Conservation (phyloP, 2,797 vertebrate species). For the Huso huso region DNA sequence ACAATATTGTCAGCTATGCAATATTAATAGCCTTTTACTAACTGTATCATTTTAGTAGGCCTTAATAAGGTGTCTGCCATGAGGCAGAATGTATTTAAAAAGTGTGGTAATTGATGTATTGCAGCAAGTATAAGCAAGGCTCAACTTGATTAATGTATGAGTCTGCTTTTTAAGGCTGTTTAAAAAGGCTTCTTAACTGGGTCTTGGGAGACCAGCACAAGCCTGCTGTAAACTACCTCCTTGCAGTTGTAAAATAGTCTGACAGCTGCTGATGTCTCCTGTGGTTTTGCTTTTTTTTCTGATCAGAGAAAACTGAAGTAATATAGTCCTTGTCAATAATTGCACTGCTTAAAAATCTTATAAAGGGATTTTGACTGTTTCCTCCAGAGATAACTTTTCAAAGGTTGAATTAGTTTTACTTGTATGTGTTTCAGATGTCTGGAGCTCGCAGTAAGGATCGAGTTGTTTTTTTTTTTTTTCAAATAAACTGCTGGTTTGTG, state of each 20-base stretch:
- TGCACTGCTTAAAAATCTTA: slow-evolving; percentile 70
- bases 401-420: slow-evolving; percentile 72
- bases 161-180: slow-evolving; percentile 70
- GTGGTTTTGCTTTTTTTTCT: slow-evolving; percentile 49
- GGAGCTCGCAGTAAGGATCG: slow-evolving; percentile 39
- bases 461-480: slow-evolving; percentile 36
- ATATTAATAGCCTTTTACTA: slow-evolving; percentile 79
- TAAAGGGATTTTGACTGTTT: slow-evolving; percentile 59
- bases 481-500: slow-evolving; percentile 52
- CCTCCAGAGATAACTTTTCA: slow-evolving; percentile 59
- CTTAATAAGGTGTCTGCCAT: slow-evolving; percentile 71
- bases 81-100: slow-evolving; percentile 77
- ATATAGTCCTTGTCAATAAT: slow-evolving; percentile 70
- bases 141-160: slow-evolving; percentile 80
- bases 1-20: slow-evolving; percentile 58
- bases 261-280: slow-evolving; percentile 66
- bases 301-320: slow-evolving; percentile 66
- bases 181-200: slow-evolving; percentile 75
- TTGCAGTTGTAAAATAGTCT: slow-evolving; percentile 64
- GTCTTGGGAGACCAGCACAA: slow-evolving; percentile 63
- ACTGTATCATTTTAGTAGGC: slow-evolving; percentile 64
- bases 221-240: slow-evolving; percentile 61
- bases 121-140: slow-evolving; percentile 44
- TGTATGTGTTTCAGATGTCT: slow-evolving; percentile 56
- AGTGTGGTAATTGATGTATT: slow-evolving; percentile 81